Evolutionary conservation across 2,797 vertebrate genomes (phyloP), one percentile per base, ranked within the genome.

Genomic region (Mastacembelus armatus): DNA sequence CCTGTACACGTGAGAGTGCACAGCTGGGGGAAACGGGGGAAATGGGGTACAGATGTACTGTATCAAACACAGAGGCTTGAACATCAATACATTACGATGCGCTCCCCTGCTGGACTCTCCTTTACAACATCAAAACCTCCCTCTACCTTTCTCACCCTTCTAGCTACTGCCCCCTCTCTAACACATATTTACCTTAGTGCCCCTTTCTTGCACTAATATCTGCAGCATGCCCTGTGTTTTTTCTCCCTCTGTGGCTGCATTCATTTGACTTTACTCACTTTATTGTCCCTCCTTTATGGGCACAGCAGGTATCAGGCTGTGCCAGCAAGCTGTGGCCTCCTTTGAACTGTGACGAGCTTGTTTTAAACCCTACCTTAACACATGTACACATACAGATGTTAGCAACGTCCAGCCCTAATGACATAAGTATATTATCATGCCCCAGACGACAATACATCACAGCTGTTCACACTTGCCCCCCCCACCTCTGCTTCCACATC

Each of bases 1-100:
- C 81, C 86, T 91, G 91, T 83, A 87, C 86, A 89, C 85, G 86
- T 89, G 90, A 92, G 81, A 57, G 74, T 66, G 88, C 88, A 86
- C 90, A 91, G 89, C 89, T 90, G 89, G 82, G 88, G 84, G 75
- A 85, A 66, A 74, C 65, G 72, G 84, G 80, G 85, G 84, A 89
- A 90, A 91, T 90, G 86, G 88, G 78, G 80, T 89, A 77, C 91
- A 92, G 88, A 91, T 91, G 91, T 90, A 88, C 68, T 81, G 87
- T 90, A 89, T 89, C 88, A 87, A 90, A 86, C 83, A 61, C 85
- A 83, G 71, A 85, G 78, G 80, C 81, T 83, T 69, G 77, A 42
- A 89, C 91, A 91, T 91, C 88, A 89, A 89, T 90, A 85, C 87
- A 81, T 92, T 89, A 90, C 74, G 74, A 83, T 74, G 83, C 61